Conservation (phyloP, 2,113 vertebrate genomes). For the Hippocampus guttulatus region DNA sequence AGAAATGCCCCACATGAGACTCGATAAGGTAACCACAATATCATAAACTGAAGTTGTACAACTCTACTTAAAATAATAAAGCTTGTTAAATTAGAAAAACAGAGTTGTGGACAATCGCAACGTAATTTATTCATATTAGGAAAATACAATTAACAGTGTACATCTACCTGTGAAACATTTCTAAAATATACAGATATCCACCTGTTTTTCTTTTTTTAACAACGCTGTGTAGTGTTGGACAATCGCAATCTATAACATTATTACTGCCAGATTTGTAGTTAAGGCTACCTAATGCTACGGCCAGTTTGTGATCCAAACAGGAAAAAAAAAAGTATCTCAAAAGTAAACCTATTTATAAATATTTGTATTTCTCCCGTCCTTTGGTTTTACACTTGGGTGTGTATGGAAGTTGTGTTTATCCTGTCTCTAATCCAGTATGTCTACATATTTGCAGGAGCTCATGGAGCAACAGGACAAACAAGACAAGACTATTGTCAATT, state of each 20-base stretch:
- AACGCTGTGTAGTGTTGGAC: too few relatives aligned
- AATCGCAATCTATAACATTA: too few relatives aligned
- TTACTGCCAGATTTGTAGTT: too few relatives aligned
- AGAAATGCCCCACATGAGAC: background rate
- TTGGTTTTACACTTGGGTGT: background rate
- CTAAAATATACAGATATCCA: background rate
- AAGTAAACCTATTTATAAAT: background rate
- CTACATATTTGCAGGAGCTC: slow-evolving; percentile 75
- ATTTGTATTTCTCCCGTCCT: background rate
- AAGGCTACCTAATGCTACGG: background rate
- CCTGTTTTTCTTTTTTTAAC: too few relatives aligned
- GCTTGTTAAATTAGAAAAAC: background rate
- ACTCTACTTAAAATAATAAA: background rate
- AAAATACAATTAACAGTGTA: too few relatives aligned
- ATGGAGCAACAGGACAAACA: slow-evolving; percentile 91
- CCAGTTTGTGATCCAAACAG: background rate
- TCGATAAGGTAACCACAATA: background rate
- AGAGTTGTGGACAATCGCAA: background rate
- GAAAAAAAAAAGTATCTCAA: background rate
- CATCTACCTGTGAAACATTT: background rate
- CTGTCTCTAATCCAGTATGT: background rate
- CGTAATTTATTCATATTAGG: background rate
- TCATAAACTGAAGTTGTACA: background rate
- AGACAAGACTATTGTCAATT: slow-evolving; percentile 86
- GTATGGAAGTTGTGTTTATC: background rate